Evolutionary conservation across 2,888 invertebrate genomes (phyloP), one percentile per base, ranked within the genome.

Genomic region (Tethea ocularis): DNA sequence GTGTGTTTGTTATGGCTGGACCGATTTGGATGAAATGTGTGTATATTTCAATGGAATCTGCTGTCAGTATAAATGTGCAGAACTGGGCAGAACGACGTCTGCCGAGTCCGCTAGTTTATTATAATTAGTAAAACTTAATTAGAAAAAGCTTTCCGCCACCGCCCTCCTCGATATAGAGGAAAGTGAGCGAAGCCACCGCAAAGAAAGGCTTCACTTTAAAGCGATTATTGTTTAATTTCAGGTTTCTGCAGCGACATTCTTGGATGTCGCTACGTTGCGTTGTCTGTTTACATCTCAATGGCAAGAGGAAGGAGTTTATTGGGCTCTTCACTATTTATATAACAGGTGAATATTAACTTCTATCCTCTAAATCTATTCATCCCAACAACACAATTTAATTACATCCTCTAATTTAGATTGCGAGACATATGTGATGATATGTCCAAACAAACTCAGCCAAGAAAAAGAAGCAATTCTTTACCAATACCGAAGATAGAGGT

Each of bases 291-390:
- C 99, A 63, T 95, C 98, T 0, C 98, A 99, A 80, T 99, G 99
- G 99, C 97, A 98, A 81, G 99, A 99, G 83, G 99, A 99, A 84
- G 99, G 99, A 0, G 96, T 99, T 13, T 98, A 97, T 85, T 99
- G 99, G 99, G 98, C 98, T 15, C 89, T 99, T 33, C 97, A 98
- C 83, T 99, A 97, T 88, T 93, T 98, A 66, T 97, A 97, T 76
- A 97, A 98, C 81, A 95, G 98, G 98, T 97, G 72, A 20, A 20
- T 52, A 46, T 46, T 1, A 8, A 1, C 10, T 46, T 20, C 46
- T 20, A 20, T 10, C 17, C 7, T 46, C n/a, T 7, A 24, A 24
- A 52, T 23, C 15, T n/a, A 26, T 26, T 6, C 24, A 26, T n/a
- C 15, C 15, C 11, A n/a, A 15, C n/a, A 26, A 24, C n/a, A n/a